phyloP scores from a whole-genome alignment of 1,140 invertebrate genomes.

The Orussus abietinus region DNA sequence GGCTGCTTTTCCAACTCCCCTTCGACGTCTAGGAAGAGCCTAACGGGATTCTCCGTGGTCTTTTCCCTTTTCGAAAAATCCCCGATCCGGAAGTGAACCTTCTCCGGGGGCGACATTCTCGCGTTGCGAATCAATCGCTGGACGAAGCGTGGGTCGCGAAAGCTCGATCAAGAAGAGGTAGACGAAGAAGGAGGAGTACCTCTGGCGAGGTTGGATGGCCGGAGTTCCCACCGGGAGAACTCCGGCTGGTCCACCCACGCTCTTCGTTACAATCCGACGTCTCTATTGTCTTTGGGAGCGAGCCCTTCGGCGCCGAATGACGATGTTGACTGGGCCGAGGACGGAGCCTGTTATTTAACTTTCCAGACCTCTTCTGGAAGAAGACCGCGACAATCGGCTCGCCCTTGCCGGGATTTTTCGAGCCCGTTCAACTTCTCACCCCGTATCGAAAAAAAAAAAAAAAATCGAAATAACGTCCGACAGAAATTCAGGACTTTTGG shows the following conservation, averaged over 20 bases:
- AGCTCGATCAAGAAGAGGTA: conserved; percentile 20
- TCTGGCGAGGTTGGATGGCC: too few species aligned
- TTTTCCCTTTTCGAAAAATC: conserved; percentile 19
- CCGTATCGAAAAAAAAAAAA: too few species aligned
- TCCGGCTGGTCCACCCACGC: conserved; percentile 25
- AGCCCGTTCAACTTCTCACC: too few species aligned
- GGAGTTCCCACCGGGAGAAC: too few species aligned
- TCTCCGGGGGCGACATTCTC: not conserved
- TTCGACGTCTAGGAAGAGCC: not conserved
- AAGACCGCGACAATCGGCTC: too few species aligned
- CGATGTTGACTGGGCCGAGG: conserved; percentile 17
- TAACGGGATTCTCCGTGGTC: conserved; percentile 13
- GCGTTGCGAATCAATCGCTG: conserved; percentile 22
- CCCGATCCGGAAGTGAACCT: conserved; percentile 15
- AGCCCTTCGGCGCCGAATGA: conserved; percentile 25
- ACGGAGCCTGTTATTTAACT: not conserved
- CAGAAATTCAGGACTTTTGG: too few species aligned
- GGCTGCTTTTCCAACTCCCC: too few species aligned
- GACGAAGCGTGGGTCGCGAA: conserved; percentile 27
- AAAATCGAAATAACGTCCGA: too few species aligned
- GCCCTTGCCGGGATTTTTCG: too few species aligned
- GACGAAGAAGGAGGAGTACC: conserved; percentile 17
- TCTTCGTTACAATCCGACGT: conserved; percentile 30
- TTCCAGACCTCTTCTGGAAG: too few species aligned
- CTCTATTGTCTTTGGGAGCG: conserved; percentile 35